Evolutionary conservation across 2,797 vertebrate genomes (phyloP).

Genomic region (Chiroxiphia lanceolata): DNA sequence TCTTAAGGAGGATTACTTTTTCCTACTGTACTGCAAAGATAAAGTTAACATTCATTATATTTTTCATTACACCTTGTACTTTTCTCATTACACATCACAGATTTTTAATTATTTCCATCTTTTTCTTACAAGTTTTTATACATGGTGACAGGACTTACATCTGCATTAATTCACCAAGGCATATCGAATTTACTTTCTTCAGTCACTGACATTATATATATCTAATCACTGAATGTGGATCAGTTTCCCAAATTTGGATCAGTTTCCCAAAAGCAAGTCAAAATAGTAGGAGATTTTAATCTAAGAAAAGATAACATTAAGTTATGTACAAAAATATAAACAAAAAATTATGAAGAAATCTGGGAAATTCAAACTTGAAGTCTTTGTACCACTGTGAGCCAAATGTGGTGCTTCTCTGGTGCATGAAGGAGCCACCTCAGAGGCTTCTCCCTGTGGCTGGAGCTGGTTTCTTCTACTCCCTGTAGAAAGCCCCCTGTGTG

Average conservation of each 20-base stretch:
- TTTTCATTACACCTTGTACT: background rate
- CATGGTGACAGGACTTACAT: background rate
- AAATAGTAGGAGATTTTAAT: background rate
- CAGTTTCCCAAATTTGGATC: background rate
- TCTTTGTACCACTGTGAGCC: background rate
- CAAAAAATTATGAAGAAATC: background rate
- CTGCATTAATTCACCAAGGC: background rate
- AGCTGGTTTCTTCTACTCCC: background rate
- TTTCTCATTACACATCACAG: background rate
- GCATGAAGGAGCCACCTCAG: background rate
- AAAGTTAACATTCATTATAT: background rate
- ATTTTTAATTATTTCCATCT: background rate
- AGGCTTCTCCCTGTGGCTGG: background rate
- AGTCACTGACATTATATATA: background rate
- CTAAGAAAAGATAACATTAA: background rate
- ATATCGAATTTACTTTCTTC: background rate
- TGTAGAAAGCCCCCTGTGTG: background rate
- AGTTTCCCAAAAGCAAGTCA: background rate
- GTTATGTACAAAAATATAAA: background rate
- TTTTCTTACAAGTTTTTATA: background rate
- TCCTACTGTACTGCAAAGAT: background rate
- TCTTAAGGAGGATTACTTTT: background rate
- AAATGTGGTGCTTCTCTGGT: background rate
- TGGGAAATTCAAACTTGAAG: background rate
- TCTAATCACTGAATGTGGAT: background rate